Evolutionary conservation across 2,113 vertebrate species (phyloP).

Genomic region (Rhinolophus sinicus): DNA sequence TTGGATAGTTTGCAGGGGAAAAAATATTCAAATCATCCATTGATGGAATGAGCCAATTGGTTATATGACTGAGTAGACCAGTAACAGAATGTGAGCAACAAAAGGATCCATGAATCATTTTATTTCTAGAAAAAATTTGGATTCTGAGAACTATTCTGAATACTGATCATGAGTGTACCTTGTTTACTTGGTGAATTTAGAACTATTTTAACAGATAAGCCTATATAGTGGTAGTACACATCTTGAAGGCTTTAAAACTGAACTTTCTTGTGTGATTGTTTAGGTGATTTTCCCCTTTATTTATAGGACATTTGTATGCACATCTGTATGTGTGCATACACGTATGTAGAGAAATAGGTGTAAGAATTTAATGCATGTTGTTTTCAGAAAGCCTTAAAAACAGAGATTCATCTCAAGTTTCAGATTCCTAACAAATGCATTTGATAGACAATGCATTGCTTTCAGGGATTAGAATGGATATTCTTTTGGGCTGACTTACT

Average conservation of each 20-base stretch:
- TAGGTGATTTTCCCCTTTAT: not conserved
- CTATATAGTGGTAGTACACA: not conserved
- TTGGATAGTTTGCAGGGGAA: not conserved
- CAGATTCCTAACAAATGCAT: conserved; percentile 38
- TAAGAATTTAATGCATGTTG: not conserved
- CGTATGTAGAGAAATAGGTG: not conserved
- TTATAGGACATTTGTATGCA: not conserved
- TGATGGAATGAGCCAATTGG: not conserved
- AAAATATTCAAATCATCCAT: not conserved
- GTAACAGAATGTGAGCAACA: not conserved
- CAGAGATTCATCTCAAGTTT: not conserved
- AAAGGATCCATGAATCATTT: not conserved
- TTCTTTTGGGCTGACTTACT: conserved; percentile 46
- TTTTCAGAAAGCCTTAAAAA: conserved; percentile 11
- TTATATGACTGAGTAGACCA: not conserved
- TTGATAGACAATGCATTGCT: conserved; percentile 53
- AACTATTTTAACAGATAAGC: not conserved
- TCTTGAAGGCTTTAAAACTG: not conserved
- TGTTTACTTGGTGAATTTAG: conserved; percentile 36
- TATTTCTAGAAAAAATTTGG: not conserved
- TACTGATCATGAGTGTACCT: not conserved
- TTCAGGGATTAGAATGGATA: not conserved
- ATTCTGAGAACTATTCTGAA: not conserved
- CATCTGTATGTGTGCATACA: not conserved
- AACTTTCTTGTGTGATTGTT: not conserved